Conservation (phyloP, 2,797 vertebrate species). For the Pangasius larnaudii region DNA sequence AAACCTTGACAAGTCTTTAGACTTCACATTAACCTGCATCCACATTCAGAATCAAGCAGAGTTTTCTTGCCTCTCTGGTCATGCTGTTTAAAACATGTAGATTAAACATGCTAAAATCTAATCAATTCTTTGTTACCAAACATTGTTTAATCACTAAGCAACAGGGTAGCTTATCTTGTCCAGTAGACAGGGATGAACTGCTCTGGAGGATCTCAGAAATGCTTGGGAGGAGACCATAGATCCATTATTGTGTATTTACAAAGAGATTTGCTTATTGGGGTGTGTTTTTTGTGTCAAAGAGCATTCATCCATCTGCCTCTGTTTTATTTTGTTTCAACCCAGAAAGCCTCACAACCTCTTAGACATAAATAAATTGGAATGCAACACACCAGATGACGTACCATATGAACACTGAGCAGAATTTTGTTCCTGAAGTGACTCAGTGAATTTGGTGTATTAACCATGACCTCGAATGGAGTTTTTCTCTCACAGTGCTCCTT, state of each 20-base stretch:
- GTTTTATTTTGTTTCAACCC: background rate
- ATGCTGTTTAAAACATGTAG: slow-evolving; percentile 1
- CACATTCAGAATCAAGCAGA: background rate
- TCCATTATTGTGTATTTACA: slow-evolving; percentile 34
- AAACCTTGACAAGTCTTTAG: background rate
- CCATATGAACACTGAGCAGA: background rate
- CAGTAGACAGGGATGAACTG: slow-evolving; percentile 19
- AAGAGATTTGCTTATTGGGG: slow-evolving; percentile 38
- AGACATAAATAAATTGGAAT: background rate
- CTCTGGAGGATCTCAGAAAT: slow-evolving; percentile 37
- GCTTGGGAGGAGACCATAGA: slow-evolving; percentile 25
- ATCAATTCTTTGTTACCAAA: slow-evolving; percentile 32
- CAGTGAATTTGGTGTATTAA: background rate
- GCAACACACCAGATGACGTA: background rate
- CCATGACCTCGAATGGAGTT: background rate
- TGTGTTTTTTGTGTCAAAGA: slow-evolving; percentile 29
- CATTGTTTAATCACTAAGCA: slow-evolving; percentile 46
- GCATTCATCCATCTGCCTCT: slow-evolving; percentile 3
- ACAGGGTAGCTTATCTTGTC: slow-evolving; percentile 37
- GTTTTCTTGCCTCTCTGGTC: background rate
- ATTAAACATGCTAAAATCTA: background rate
- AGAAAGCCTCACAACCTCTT: slow-evolving; percentile 3
- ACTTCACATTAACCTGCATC: background rate
- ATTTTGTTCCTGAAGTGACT: background rate
- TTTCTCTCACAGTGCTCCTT: slow-evolving; percentile 16